These are phyloP conservation scores for Indicator maculatus DNA, from an alignment of 2,113 vertebrate species.

Conservation along the genomic window DNA sequence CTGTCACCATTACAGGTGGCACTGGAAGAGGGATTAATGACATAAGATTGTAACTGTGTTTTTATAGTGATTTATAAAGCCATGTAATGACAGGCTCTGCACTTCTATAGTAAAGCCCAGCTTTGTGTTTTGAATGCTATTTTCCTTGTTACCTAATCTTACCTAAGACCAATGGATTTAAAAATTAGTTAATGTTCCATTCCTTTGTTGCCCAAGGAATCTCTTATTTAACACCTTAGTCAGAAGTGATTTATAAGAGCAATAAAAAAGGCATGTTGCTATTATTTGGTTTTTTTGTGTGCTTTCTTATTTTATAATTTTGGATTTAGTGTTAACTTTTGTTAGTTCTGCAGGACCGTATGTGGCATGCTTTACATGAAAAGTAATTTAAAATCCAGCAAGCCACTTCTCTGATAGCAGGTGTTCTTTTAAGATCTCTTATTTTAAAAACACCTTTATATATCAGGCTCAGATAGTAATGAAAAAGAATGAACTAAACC, in stretches of 20 bases:
- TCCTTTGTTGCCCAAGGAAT: not conserved
- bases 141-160: conserved; percentile 65
- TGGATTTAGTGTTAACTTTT: not conserved
- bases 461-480: not conserved
- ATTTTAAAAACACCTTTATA: not conserved
- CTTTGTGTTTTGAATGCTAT: conserved; percentile 43
- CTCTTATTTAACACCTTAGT: conserved; percentile 32
- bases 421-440: not conserved
- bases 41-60: not conserved
- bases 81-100: conserved; percentile 30
- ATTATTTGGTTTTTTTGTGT: not conserved
- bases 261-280: not conserved
- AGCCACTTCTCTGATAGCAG: not conserved
- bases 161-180: conserved; percentile 63
- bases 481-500: not conserved
- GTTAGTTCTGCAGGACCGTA: not conserved
- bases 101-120: conserved; percentile 26
- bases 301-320: not conserved
- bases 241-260: not conserved
- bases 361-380: not conserved
- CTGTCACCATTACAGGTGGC: not conserved
- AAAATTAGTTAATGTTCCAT: conserved; percentile 42
- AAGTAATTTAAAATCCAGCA: not conserved
- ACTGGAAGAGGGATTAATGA: conserved; percentile 5
- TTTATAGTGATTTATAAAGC: conserved; percentile 57